phyloP scores from a whole-genome alignment of 2,888 invertebrate species.

The Clepsis dumicolana region DNA sequence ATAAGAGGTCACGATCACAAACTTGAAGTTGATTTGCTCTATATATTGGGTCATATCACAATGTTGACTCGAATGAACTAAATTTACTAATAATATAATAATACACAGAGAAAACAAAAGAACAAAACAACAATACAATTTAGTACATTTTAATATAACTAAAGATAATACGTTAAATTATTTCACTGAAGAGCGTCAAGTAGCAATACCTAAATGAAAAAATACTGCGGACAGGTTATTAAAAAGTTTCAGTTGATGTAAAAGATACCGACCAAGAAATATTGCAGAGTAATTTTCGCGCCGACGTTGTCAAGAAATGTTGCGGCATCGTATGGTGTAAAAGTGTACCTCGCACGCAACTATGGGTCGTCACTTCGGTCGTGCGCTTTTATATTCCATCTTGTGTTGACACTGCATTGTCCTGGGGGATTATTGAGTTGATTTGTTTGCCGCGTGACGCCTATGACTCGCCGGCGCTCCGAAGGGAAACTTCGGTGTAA shows the following conservation, averaged over 20 bases:
- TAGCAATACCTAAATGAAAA: slow-evolving; percentile 39
- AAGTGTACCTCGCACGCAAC: slow-evolving; percentile 25
- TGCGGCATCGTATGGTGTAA: slow-evolving; percentile 59
- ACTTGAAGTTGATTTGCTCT: not conserved
- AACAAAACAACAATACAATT: not conserved
- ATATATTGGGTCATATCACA: not conserved
- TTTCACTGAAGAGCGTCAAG: slow-evolving; percentile 18
- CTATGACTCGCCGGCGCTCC: slow-evolving; percentile 55
- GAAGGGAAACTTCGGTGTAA: slow-evolving; percentile 63
- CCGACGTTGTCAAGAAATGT: not conserved
- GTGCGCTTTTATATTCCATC: slow-evolving; percentile 79
- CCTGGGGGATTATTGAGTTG: slow-evolving; percentile 75
- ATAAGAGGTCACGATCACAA: not conserved
- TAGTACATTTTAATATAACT: too few relatives aligned
- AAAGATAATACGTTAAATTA: slow-evolving; percentile 9
- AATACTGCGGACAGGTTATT: slow-evolving; percentile 40
- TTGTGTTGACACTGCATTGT: slow-evolving; percentile 80
- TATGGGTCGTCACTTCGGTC: slow-evolving; percentile 54
- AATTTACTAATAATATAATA: not conserved
- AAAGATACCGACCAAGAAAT: slow-evolving; percentile 21
- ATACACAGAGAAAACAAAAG: not conserved
- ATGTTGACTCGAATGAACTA: not conserved
- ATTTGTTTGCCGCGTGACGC: slow-evolving; percentile 78
- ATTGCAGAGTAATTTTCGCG: not conserved
- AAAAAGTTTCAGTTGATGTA: slow-evolving; percentile 32